Evolutionary conservation across 2,888 invertebrate species (phyloP), one percentile per base, ranked within the genome.

Genomic region (Conomelus anceps): DNA sequence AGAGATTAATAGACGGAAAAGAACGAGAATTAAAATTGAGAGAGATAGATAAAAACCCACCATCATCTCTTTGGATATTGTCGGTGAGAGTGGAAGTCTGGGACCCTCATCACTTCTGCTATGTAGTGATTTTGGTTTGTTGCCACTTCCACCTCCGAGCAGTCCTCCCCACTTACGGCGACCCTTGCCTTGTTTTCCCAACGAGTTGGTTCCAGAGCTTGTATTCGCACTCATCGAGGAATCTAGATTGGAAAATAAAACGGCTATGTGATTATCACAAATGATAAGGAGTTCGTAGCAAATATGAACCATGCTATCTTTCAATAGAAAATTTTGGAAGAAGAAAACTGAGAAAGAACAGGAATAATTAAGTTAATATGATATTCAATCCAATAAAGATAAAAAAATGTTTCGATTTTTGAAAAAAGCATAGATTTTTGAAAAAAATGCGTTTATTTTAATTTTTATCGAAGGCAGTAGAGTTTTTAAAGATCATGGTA

Each of bases 11-110:
- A 7, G 11, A 26, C 6, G 4, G 11, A 7, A 26, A 26, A 11
- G 11, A 26, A 7, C 26, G 11, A 11, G 26, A 26, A 26, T 7
- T 11, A 26, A 26, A 4, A 26, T 26, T 26, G 11, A 89, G 17
- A 26, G 20, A 23, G 88, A 29, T 89, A 34, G 89, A 89, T 84
- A 90, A 90, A 87, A 63, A 93, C 94, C 94, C 92, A 96, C 97
- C 96, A 97, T 95, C 91, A 96, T 96, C 93, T 97, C 97, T 94
- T 96, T 97, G 92, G 96, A 96, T 92, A 96, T 96, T 88, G 96
- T 96, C 0, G 96, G 96, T 24, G 96, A 96, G 89, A 96, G 93
- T 4, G 96, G 96, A 84, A 95, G 94, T 92, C 96, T 95, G 22
- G 96, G 96, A 96, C 96, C 0, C 17, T 34, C 87, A 13, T 89